Evolutionary conservation across 2,113 vertebrate genomes (phyloP), one percentile per base, ranked within the genome.

Genomic region (Urocolius indicus): DNA sequence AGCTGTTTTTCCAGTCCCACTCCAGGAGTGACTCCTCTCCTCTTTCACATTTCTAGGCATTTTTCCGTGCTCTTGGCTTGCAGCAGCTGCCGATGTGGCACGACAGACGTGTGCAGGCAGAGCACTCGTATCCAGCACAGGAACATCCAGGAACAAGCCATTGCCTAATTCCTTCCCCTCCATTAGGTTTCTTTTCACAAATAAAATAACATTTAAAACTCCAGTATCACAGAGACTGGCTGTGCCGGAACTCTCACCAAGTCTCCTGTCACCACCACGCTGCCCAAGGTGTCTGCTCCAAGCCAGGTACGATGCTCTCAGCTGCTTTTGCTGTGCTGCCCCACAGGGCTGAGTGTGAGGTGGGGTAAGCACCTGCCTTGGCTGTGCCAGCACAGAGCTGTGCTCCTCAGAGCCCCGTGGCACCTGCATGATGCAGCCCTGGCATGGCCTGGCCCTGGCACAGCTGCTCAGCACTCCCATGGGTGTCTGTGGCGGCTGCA

Each of bases 21-120:
- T 11, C 30, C 55, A 80, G 73, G 58, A 90, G 74, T 17, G 78
- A 90, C 57, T 10, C 22, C 49, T 74, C 61, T 78, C 57, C 43
- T 51, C 62, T 57, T 34, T 43, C 61, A 52, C 54, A 27, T 84
- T 81, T 86, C 54, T 30, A 94, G 92, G 65, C 91, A 92, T 61
- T 84, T 87, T 68, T 84, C 62, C 30, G 0, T 46, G 77, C 65
- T 38, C 91, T 57, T 96, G 96, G 93, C 95, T 76, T 15, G 51
- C 81, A 32, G 49, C 62, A 76, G 89, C 91, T 95, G 96, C 93
- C 73, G 18, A 95, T 93, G 91, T 96, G 95, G 96, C 95, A 96
- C 43, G 1, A 62, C 1, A 13, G 87, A 82, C 20, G 81, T 72
- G 89, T 10, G 30, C 65, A 43, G 93, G 93, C 68, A 1, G 57